Percentiles rank a stretch among this genome's conserved stretches.
Conservation (phyloP, 2,797 vertebrate genomes). For the Kryptolebias ocellatus region DNA sequence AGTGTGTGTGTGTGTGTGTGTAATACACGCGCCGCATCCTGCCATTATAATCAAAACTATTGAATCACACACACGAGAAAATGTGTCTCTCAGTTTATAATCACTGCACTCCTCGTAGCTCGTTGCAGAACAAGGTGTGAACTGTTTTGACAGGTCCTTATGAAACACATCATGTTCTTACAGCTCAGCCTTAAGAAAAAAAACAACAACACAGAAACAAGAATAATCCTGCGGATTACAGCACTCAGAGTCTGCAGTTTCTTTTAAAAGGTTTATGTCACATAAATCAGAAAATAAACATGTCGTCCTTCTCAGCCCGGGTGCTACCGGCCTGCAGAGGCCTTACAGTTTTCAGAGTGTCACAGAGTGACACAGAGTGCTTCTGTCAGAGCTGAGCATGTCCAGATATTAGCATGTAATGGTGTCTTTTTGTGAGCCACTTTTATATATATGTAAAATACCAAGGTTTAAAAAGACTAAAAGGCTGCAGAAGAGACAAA, state of each 20-base stretch:
- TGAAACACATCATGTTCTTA: constrained; percentile 28
- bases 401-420: neutral
- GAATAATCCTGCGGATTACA: constrained; percentile 30
- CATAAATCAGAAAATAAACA: constrained; percentile 10
- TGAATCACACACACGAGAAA: constrained; percentile 53
- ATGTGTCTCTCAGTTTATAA: constrained; percentile 36
- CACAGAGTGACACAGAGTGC: no score
- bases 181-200: constrained; percentile 2
- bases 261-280: constrained; percentile 7
- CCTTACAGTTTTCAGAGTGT: neutral
- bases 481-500: neutral
- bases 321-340: neutral
- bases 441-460: neutral
- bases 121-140: constrained; percentile 24
- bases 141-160: constrained; percentile 9
- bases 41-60: constrained; percentile 63
- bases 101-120: constrained; percentile 24
- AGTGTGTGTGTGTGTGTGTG: neutral
- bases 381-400: no score
- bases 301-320: neutral
- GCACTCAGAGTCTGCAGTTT: constrained; percentile 7
- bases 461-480: neutral
- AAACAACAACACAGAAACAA: neutral
- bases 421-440: neutral
- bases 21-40: constrained; percentile 24